Base-by-base conservation (phyloP, 2,113 vertebrate species). In the Proteles cristata region DNA sequence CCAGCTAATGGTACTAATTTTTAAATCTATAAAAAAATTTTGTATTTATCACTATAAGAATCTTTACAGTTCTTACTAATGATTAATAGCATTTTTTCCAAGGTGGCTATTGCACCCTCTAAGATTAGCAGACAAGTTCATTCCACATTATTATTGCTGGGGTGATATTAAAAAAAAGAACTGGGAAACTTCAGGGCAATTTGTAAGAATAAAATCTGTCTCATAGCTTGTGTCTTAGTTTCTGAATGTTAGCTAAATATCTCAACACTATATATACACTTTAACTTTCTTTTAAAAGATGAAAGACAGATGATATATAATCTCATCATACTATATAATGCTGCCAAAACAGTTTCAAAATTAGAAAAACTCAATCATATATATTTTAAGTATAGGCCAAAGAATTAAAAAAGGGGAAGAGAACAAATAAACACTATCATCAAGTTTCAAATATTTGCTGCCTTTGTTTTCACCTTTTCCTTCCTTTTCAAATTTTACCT, bases 321-420 rank as follows among this genome's bases (percentile, higher is more conserved):
- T 53, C 58, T 92, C 61, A 87, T 58, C 39, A 87, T 73, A 73
- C 80, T 83, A 69, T 43, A 6, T 95, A 87, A 87, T 79, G 11
- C 25, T 94, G 93, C 16, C 87, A 7, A 91, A 96, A 92, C 21
- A 90, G 53, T 92, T 97, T 88, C 85, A 76, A 97, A 88, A 93
- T 73, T 43, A 94, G 35, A 84, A 90, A 93, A 87, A 85, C 23
- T 63, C 21, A 87, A 86, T 39, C 35, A 79, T 50, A 43, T 39
- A 61, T 21, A 55, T 55, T 92, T 55, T 77, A 84, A 89, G 17
- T 94, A 89, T 39, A 94, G 8, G 92, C 1, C 33, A 93, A 94
- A 90, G 5, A 93, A 55, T 92, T 35, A 92, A 96, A 82, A 93
- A 85, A 6, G 17, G 5, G 55, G 48, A 76, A 83, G 11, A 92